Conservation (phyloP, 2,888 invertebrate species). For the Siphlonurus alternatus region DNA sequence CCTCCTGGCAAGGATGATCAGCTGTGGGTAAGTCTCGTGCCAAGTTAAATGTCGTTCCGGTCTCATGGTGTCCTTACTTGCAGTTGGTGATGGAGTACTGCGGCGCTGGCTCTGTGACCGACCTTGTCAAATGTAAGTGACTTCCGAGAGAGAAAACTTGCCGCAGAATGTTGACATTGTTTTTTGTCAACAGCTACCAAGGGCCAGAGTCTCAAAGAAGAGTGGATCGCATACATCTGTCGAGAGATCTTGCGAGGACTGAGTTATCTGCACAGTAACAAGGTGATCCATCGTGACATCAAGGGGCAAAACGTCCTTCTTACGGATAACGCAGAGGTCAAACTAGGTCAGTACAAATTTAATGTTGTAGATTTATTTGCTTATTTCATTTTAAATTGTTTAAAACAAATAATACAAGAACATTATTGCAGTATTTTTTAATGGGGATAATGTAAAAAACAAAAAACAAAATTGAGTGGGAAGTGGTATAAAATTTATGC, state of each 20-base stretch:
- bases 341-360: conserved; percentile 51
- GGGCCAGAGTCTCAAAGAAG: conserved; percentile 94
- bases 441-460: too few species aligned
- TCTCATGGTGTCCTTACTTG: conserved; percentile 9
- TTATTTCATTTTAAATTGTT: too few species aligned
- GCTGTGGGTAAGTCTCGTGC: conserved; percentile 65
- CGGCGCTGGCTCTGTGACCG: conserved; percentile 97
- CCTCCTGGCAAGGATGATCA: conserved; percentile 99
- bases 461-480: too few species aligned
- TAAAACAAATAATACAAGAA: too few species aligned
- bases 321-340: conserved; percentile 99
- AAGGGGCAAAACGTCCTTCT: conserved; percentile 98
- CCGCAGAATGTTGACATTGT: too few species aligned
- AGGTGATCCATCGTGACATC: conserved; percentile 98
- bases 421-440: too few species aligned
- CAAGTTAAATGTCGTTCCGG: too few species aligned
- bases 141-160: background rate
- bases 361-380: too few species aligned
- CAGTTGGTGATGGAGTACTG: conserved; percentile 98
- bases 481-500: too few species aligned
- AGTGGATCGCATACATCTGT: conserved; percentile 99
- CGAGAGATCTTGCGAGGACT: conserved; percentile 90
- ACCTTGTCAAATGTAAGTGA: conserved; percentile 75
- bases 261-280: conserved; percentile 94
- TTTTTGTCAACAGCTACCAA: conserved; percentile 50